Evolutionary conservation across 1,140 invertebrate genomes (phyloP).

Genomic region (Drosophila sulfurigaster): DNA sequence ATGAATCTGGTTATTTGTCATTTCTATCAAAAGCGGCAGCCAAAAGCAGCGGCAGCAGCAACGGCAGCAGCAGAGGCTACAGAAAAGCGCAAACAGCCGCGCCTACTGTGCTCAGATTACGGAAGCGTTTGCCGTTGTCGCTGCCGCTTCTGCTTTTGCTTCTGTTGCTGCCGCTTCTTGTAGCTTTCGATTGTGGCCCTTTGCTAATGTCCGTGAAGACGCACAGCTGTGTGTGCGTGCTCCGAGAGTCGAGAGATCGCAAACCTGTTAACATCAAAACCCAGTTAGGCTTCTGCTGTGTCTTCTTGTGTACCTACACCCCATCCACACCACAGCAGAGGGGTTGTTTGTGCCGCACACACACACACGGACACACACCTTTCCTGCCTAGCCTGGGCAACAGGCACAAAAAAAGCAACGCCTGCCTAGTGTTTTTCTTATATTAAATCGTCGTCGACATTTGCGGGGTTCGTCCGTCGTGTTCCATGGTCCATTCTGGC

Average conservation of each 20-base stretch:
- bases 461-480: conserved; percentile 34
- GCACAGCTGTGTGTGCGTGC: conserved; percentile 65
- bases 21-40: conserved; percentile 74
- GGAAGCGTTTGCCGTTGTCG: conserved; percentile 55
- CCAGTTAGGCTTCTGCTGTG: conserved; percentile 56
- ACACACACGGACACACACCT: conserved; percentile 39
- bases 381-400: conserved; percentile 45
- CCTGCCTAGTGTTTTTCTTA: conserved; percentile 78
- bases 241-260: conserved; percentile 32
- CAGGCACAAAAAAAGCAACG: conserved; percentile 36
- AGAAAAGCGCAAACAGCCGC: conserved; percentile 82
- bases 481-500: conserved; percentile 61
- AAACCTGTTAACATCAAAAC: conserved; percentile 82
- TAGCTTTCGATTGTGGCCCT: conserved; percentile 45
- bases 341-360: conserved; percentile 69
- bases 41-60: conserved; percentile 52
- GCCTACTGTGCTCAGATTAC: conserved; percentile 81
- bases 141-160: conserved; percentile 18
- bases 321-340: conserved; percentile 58
- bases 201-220: conserved; percentile 78
- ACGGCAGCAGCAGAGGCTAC: conserved; percentile 31
- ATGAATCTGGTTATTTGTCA: conserved; percentile 85
- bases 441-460: conserved; percentile 79
- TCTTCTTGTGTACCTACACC: conserved; percentile 69
- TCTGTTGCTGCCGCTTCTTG: not conserved